phyloP scores from a whole-genome alignment of 1,140 invertebrate species.

The Leucophenga varia region DNA sequence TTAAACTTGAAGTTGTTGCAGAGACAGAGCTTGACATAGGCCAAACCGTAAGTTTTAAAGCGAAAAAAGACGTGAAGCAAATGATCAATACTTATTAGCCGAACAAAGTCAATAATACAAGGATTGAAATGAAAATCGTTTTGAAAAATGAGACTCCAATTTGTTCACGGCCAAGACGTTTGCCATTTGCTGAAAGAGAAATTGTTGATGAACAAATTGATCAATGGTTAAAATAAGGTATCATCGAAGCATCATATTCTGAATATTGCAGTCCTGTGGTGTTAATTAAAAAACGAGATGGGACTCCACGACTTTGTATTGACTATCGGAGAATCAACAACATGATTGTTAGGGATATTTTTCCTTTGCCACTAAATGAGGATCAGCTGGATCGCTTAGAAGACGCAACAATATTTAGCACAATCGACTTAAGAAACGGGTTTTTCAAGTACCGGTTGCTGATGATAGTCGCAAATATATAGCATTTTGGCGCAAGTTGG shows the following conservation, averaged over 20 bases:
- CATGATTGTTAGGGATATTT: neutral
- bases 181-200: slow-evolving; percentile 2
- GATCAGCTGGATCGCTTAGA: slow-evolving; percentile 6
- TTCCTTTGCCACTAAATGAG: slow-evolving; percentile 4
- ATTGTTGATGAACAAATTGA: slow-evolving; percentile 15
- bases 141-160: slow-evolving; percentile 27
- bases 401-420: slow-evolving; percentile 14
- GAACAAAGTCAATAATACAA: neutral
- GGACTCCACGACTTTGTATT: slow-evolving; percentile 7
- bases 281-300: slow-evolving; percentile 45
- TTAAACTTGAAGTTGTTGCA: neutral
- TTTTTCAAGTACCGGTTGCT: slow-evolving; percentile 39
- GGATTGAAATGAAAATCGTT: slow-evolving; percentile 15
- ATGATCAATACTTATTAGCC: neutral
- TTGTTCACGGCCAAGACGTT: slow-evolving; percentile 29
- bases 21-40: neutral
- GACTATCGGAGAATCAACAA: slow-evolving; percentile 1
- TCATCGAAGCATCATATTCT: slow-evolving; percentile 26
- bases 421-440: no score
- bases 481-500: slow-evolving; percentile 51
- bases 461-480: slow-evolving; percentile 34
- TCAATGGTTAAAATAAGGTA: slow-evolving; percentile 13
- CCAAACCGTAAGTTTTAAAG: neutral
- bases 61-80: neutral
- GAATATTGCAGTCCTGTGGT: slow-evolving; percentile 40